Evolutionary conservation across 2,113 vertebrate species (phyloP).

Genomic region (Collichthys lucidus): DNA sequence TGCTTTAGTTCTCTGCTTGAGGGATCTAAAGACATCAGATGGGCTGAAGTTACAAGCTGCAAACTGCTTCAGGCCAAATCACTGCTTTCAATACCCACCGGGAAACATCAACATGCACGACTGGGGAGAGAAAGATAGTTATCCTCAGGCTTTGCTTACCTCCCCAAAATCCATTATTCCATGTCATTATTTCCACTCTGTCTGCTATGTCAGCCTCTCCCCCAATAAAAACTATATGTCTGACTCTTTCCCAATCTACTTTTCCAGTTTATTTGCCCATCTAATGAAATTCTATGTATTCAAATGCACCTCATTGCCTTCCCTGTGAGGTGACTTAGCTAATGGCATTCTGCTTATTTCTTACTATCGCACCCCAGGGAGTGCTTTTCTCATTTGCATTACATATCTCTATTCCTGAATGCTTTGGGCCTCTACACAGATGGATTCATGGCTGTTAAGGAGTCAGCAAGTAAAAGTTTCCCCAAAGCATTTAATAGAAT

Average conservation of each 20-base stretch:
- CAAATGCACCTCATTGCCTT: slow-evolving; percentile 20
- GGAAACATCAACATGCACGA: slow-evolving; percentile 19
- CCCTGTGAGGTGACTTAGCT: slow-evolving; percentile 51
- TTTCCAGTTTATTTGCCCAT: slow-evolving; percentile 21
- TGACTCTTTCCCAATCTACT: background rate
- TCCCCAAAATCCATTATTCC: background rate
- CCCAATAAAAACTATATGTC: background rate
- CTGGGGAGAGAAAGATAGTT: background rate
- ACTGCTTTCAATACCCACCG: slow-evolving; percentile 27
- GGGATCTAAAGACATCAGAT: slow-evolving; percentile 32
- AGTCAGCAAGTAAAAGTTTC: slow-evolving; percentile 2
- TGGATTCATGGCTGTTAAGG: slow-evolving; percentile 1
- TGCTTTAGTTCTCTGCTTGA: slow-evolving; percentile 20
- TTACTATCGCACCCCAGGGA: slow-evolving; percentile 12
- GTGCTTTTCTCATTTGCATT: slow-evolving; percentile 25
- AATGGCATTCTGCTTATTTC: slow-evolving; percentile 50
- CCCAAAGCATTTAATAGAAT: background rate
- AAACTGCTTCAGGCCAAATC: slow-evolving; percentile 30
- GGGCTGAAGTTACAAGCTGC: slow-evolving; percentile 23
- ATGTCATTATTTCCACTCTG: slow-evolving; percentile 5
- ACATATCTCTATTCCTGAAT: slow-evolving; percentile 19
- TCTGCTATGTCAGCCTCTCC: background rate
- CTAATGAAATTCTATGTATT: slow-evolving; percentile 31
- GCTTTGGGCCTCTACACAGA: slow-evolving; percentile 1
- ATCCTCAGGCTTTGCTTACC: background rate